Evolutionary conservation across 2,888 invertebrate species (phyloP).

Genomic region (Stenichneumon culpator): DNA sequence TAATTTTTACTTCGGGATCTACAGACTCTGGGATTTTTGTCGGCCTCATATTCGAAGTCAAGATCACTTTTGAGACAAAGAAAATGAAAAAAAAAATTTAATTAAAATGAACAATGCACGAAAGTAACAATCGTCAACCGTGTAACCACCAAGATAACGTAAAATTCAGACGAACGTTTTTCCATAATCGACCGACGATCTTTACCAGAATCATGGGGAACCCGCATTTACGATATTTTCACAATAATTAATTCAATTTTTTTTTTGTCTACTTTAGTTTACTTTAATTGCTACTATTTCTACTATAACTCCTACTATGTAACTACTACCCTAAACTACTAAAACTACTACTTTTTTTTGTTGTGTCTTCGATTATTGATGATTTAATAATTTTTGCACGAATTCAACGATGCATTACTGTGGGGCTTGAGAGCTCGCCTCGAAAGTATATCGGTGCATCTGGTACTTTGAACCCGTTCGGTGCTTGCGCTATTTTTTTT

Average conservation of each 20-base stretch:
- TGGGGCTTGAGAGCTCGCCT: constrained; percentile 66
- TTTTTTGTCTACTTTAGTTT: constrained; percentile 81
- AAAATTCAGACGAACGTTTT: constrained; percentile 21
- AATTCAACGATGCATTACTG: constrained; percentile 69
- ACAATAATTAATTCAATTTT: constrained; percentile 78
- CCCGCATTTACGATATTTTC: constrained; percentile 79
- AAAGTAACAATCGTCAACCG: constrained; percentile 25
- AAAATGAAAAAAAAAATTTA: constrained; percentile 31
- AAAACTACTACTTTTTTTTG: constrained; percentile 74
- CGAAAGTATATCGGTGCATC: constrained; percentile 56
- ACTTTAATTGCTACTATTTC: constrained; percentile 75
- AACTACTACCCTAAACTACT: constrained; percentile 67
- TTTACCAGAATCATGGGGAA: constrained; percentile 46
- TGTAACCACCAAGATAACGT: constrained; percentile 16
- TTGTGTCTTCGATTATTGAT: constrained; percentile 82
- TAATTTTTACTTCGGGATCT: constrained; percentile 69
- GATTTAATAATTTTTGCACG: constrained; percentile 74
- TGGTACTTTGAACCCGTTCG: constrained; percentile 68
- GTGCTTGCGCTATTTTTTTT: constrained; percentile 56
- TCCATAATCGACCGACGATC: constrained; percentile 53
- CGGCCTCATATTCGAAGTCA: constrained; percentile 43
- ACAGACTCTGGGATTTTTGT: constrained; percentile 61
- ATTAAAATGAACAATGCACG: constrained; percentile 34
- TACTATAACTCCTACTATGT: constrained; percentile 73
- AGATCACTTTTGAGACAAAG: constrained; percentile 40